Base-by-base conservation (phyloP, 1,140 invertebrate genomes). In the Amphibalanus amphitrite region DNA sequence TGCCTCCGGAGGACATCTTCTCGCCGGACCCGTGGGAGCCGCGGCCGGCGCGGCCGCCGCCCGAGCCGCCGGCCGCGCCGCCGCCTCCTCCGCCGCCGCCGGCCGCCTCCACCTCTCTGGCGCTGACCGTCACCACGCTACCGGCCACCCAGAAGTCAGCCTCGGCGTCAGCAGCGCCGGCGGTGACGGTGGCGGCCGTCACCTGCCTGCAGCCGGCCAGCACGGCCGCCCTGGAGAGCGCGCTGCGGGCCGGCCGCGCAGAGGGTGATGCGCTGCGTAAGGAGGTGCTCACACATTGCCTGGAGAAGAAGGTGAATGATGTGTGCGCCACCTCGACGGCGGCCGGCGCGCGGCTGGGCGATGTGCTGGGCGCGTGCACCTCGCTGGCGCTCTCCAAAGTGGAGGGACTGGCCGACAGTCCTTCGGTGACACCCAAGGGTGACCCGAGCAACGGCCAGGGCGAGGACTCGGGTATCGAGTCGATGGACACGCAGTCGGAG, bases 401-500 rank as follows among this genome's bases (percentile, higher is more conserved):
- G 33, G 33, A 30, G 29, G 29, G 29, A 13, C 33, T 38, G 10
- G 15, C 28, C 4, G 68, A 38, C 17, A 38, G 68, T 20, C 68
- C 20, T 8, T 59, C 47, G 47, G 47, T 69, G 33, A 69, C 29
- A 20, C 40, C 68, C 68, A 29, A 71, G 67, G 28, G 40, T 26
- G n/a, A 28, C 29, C 28, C n/a, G 6, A 30, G 29, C 26, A 26
- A 71, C 13, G 29, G 33, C 38, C n/a, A 72, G 73, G 91, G 91
- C 28, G 92, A 95, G 79, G 92, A 94, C 80, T 93, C 91, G 65
- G 91, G 92, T 1, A 93, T 95, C 28, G 92, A 95, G 78, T 93
- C 90, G 8, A 93, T 93, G 91, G 92, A 95, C 78, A 91, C 92
- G 1, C 79, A 93, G 4, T 93, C 91, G 29, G 92, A 95, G 77